Percentiles rank a stretch among this genome's conserved stretches.
Evolutionary conservation across 2,113 vertebrate species (phyloP).

Genomic region (Baryphthengus martii): DNA sequence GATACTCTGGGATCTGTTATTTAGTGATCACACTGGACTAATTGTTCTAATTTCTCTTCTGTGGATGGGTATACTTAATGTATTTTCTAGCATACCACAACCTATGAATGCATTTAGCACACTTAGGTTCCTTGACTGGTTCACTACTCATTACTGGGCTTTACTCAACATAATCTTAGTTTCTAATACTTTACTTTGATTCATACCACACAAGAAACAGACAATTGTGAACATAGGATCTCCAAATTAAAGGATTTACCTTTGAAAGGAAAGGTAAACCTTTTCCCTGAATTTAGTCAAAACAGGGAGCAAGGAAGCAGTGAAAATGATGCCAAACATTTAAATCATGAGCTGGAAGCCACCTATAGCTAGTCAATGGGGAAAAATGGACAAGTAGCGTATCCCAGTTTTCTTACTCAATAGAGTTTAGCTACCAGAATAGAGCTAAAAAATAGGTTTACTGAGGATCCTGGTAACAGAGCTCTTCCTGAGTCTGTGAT

Average conservation of each 20-base stretch:
- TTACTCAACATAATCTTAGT: background rate
- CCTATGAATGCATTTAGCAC: background rate
- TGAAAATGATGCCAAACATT: background rate
- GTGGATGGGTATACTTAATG: background rate
- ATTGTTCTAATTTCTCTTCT: background rate
- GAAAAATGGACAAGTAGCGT: background rate
- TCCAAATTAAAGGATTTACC: background rate
- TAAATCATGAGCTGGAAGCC: background rate
- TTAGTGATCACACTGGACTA: background rate
- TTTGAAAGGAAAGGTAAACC: background rate
- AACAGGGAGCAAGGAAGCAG: background rate
- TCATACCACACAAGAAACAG: background rate
- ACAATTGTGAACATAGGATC: background rate
- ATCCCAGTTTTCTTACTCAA: background rate
- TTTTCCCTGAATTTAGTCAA: background rate
- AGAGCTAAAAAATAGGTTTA: background rate
- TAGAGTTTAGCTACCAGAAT: background rate
- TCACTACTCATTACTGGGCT: background rate
- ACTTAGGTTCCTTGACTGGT: background rate
- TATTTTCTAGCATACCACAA: background rate
- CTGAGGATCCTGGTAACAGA: background rate
- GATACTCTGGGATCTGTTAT: background rate
- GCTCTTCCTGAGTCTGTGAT: background rate
- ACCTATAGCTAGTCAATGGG: background rate
- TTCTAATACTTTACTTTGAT: background rate